A percentile compares a stretch with the other conserved stretches of the same genome.
Evolutionary conservation across 2,113 vertebrate species (phyloP).

Genomic region (Drymodes brunneopygia): DNA sequence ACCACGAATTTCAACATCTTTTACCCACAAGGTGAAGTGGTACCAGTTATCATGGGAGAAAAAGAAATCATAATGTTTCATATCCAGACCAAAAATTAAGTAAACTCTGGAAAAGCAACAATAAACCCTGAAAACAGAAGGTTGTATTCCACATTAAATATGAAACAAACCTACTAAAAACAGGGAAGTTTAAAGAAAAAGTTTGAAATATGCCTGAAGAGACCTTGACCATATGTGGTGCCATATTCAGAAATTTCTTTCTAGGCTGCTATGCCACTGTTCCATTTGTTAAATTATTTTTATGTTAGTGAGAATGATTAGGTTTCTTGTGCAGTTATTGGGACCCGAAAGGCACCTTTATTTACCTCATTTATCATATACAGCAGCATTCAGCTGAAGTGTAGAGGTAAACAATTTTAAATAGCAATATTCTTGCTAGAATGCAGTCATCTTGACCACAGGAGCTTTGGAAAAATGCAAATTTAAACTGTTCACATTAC

Average conservation of each 20-base stretch:
- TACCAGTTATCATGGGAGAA: not conserved
- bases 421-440: conserved; percentile 44
- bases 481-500: conserved; percentile 66
- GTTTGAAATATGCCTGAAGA: not conserved
- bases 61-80: not conserved
- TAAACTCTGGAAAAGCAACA: not conserved
- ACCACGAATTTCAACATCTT: not conserved
- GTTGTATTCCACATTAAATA: not conserved
- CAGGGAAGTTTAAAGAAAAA: not conserved
- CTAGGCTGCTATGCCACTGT: conserved; percentile 41
- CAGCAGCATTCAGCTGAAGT: conserved; percentile 54
- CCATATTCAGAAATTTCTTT: conserved; percentile 58
- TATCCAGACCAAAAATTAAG: not conserved
- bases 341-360: conserved; percentile 64
- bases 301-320: conserved; percentile 61
- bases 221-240: conserved; percentile 26
- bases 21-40: not conserved
- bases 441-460: conserved; percentile 66
- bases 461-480: conserved; percentile 64
- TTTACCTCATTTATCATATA: conserved; percentile 72
- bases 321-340: conserved; percentile 63
- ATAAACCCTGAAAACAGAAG: not conserved
- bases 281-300: conserved; percentile 71
- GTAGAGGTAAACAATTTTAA: conserved; percentile 72
- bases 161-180: not conserved